These are phyloP conservation scores for Caiman crocodilus DNA, from an alignment of 2,797 vertebrate species.

Conservation along the genomic window DNA sequence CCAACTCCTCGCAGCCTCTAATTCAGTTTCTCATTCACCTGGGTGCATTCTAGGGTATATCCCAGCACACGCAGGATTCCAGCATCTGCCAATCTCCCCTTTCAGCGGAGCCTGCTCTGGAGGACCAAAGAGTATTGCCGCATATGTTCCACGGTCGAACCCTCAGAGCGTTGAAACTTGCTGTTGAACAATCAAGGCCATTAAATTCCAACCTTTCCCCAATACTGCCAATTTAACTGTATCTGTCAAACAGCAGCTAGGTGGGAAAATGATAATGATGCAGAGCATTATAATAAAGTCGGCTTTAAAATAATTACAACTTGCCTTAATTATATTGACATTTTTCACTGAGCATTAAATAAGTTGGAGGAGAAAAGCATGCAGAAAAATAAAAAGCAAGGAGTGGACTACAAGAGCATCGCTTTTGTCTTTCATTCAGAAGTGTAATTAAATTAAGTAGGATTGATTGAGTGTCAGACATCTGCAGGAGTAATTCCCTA, in stretches of 20 bases:
- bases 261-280: slow-evolving; percentile 32
- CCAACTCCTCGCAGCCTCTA: neutral
- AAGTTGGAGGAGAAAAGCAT: slow-evolving; percentile 25
- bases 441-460: slow-evolving; percentile 77
- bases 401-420: slow-evolving; percentile 41
- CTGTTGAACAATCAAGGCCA: neutral
- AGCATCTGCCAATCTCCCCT: neutral
- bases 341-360: slow-evolving; percentile 66
- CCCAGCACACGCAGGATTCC: neutral
- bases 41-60: neutral
- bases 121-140: neutral
- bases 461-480: slow-evolving; percentile 74
- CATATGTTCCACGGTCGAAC: neutral
- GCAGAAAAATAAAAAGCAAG: slow-evolving; percentile 63
- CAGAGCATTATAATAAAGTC: slow-evolving; percentile 50
- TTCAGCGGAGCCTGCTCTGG: neutral
- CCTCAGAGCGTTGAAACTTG: neutral
- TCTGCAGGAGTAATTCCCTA: slow-evolving; percentile 76
- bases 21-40: neutral
- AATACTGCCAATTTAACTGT: neutral
- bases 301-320: slow-evolving; percentile 64
- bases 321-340: slow-evolving; percentile 68
- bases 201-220: slow-evolving; percentile 1
- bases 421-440: slow-evolving; percentile 67
- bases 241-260: neutral